A percentile compares a stretch with the other conserved stretches of the same genome.
Evolutionary conservation across 2,888 invertebrate genomes (phyloP).

Genomic region (Papilio demoleus): DNA sequence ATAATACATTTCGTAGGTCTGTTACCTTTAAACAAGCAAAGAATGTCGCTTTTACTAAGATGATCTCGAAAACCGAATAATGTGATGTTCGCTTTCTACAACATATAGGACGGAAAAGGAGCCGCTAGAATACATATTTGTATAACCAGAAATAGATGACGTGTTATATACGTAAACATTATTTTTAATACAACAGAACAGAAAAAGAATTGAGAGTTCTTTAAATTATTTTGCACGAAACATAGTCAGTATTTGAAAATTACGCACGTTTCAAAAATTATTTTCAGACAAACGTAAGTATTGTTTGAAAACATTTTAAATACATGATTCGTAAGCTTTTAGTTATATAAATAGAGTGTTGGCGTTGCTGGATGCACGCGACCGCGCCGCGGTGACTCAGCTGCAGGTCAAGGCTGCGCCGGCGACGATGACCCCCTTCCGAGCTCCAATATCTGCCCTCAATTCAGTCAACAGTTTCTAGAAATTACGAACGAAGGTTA

Average conservation of each 20-base stretch:
- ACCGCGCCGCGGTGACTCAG: conserved; percentile 58
- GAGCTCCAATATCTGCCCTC: conserved; percentile 62
- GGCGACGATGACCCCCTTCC: conserved; percentile 66
- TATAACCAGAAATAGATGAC: not conserved
- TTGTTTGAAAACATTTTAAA: conserved; percentile 27
- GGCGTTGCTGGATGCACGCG: conserved; percentile 49
- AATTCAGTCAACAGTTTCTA: conserved; percentile 50
- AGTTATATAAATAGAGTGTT: conserved; percentile 44
- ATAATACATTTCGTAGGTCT: not conserved
- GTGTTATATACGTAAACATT: not conserved
- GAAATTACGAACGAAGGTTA: conserved; percentile 32
- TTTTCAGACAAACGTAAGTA: conserved; percentile 2
- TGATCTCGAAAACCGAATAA: not conserved
- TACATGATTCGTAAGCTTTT: conserved; percentile 44
- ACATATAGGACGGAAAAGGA: not conserved
- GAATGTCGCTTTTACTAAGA: not conserved
- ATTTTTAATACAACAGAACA: not conserved
- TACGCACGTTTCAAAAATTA: not conserved
- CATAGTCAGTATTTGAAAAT: not conserved
- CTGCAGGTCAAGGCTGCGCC: conserved; percentile 61
- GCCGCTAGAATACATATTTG: not conserved
- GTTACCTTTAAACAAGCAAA: not conserved
- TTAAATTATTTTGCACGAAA: not conserved
- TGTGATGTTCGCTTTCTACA: not conserved
- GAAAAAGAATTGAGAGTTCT: not conserved